These are phyloP conservation scores for Drosophila ustulata DNA, from an alignment of 2,888 invertebrate species.

Conservation along the genomic window DNA sequence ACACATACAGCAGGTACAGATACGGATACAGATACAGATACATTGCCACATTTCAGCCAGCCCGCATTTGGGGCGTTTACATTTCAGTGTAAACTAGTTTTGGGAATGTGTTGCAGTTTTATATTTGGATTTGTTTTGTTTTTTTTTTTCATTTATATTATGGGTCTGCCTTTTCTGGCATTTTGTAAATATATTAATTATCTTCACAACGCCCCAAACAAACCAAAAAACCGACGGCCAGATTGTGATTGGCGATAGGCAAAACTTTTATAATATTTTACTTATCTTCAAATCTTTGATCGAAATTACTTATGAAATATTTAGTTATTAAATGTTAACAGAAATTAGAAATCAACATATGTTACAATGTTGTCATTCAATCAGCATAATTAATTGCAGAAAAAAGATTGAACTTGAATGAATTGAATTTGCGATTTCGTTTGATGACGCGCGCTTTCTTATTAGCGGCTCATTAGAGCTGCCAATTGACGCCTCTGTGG, in stretches of 20 bases:
- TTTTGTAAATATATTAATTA: slow-evolving; percentile 71
- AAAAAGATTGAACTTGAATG: neutral
- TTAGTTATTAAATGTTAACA: neutral
- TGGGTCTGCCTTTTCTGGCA: slow-evolving; percentile 35
- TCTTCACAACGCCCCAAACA: slow-evolving; percentile 52
- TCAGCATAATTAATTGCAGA: neutral
- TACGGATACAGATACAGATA: slow-evolving; percentile 18
- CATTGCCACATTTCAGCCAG: slow-evolving; percentile 20
- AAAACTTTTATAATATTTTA: neutral
- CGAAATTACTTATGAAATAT: neutral
- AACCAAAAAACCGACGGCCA: slow-evolving; percentile 20
- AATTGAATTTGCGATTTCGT: neutral
- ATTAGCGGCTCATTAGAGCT: slow-evolving; percentile 73
- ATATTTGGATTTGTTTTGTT: slow-evolving; percentile 1
- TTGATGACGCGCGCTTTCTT: slow-evolving; percentile 57
- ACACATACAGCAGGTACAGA: slow-evolving; percentile 33
- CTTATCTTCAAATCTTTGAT: slow-evolving; percentile 9
- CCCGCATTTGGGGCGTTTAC: slow-evolving; percentile 68
- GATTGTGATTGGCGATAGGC: neutral
- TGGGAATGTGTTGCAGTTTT: slow-evolving; percentile 46
- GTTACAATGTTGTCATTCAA: too few species aligned
- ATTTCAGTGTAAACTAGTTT: slow-evolving; percentile 62
- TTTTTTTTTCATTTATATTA: slow-evolving; percentile 5
- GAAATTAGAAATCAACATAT: too few species aligned
- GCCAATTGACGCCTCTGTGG: slow-evolving; percentile 58